Conservation (phyloP, 2,113 vertebrate species). For the Chionodraco myersi region DNA sequence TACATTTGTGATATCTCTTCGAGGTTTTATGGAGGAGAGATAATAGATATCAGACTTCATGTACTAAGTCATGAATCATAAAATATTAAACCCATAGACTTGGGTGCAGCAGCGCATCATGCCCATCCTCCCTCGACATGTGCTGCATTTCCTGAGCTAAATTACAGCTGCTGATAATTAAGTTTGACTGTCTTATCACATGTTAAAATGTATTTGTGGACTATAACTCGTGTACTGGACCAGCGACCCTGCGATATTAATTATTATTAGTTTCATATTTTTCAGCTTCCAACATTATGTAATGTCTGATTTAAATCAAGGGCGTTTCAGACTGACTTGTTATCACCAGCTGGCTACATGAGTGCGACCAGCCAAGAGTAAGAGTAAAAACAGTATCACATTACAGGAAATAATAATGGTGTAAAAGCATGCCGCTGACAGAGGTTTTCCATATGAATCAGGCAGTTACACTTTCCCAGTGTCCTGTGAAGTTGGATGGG, state of each 20-base stretch:
- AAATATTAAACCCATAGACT: slow-evolving; percentile 61
- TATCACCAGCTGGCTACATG: slow-evolving; percentile 40
- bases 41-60: slow-evolving; percentile 55
- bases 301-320: slow-evolving; percentile 43
- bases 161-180: slow-evolving; percentile 65
- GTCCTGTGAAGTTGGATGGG: slow-evolving; percentile 31
- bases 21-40: slow-evolving; percentile 44
- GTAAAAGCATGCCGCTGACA: slow-evolving; percentile 72
- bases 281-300: slow-evolving; percentile 36
- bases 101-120: slow-evolving; percentile 48
- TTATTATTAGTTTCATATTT: slow-evolving; percentile 32
- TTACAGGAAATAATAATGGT: slow-evolving; percentile 69
- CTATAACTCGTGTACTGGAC: slow-evolving; percentile 42
- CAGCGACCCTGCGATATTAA: slow-evolving; percentile 26
- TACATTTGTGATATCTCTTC: slow-evolving; percentile 53
- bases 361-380: slow-evolving; percentile 32
- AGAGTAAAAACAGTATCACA: slow-evolving; percentile 28
- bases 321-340: slow-evolving; percentile 19
- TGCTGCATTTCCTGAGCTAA: slow-evolving; percentile 57
- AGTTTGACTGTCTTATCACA: slow-evolving; percentile 49
- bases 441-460: slow-evolving; percentile 71
- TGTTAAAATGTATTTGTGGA: slow-evolving; percentile 29
- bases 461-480: slow-evolving; percentile 47
- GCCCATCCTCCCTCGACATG: background rate
- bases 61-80: slow-evolving; percentile 60